phyloP scores from a whole-genome alignment of 2,113 vertebrate species.

The Oceanodroma tethys region DNA sequence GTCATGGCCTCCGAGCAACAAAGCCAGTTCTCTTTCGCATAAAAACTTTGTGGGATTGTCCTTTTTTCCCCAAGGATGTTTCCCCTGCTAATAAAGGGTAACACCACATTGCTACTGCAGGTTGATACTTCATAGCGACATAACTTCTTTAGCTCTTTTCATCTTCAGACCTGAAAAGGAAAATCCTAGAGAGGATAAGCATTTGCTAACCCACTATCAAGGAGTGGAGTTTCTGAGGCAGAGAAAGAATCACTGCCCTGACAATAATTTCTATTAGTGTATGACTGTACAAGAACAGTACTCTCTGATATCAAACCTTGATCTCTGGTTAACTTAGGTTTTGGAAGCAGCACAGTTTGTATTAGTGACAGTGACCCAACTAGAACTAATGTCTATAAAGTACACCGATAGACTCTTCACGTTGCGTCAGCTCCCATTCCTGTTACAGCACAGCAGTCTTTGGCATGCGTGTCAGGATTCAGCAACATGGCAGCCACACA shows the following conservation, averaged over 20 bases:
- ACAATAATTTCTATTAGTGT: not conserved
- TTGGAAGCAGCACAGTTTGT: not conserved
- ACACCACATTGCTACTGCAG: not conserved
- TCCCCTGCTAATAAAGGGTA: not conserved
- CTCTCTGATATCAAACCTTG: not conserved
- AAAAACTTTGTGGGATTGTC: not conserved
- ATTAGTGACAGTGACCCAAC: not conserved
- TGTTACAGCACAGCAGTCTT: not conserved
- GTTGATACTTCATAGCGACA: not conserved
- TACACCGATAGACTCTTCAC: not conserved
- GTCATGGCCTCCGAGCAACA: not conserved
- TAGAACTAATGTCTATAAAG: not conserved
- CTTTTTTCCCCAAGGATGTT: not conserved
- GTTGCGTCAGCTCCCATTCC: not conserved
- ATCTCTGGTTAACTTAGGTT: not conserved
- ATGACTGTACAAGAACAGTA: not conserved
- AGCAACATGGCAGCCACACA: not conserved
- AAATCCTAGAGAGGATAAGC: not conserved
- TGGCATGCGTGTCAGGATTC: not conserved
- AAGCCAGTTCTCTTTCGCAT: not conserved
- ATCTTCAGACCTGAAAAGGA: not conserved
- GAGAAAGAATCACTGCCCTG: not conserved
- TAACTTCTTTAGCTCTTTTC: not conserved
- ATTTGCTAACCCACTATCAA: not conserved
- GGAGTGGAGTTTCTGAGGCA: not conserved